A percentile compares a stretch with the other conserved stretches of the same genome.
These are phyloP conservation scores for Cuculus canorus DNA, from an alignment of 2,797 vertebrate species.

Conservation along the genomic window DNA sequence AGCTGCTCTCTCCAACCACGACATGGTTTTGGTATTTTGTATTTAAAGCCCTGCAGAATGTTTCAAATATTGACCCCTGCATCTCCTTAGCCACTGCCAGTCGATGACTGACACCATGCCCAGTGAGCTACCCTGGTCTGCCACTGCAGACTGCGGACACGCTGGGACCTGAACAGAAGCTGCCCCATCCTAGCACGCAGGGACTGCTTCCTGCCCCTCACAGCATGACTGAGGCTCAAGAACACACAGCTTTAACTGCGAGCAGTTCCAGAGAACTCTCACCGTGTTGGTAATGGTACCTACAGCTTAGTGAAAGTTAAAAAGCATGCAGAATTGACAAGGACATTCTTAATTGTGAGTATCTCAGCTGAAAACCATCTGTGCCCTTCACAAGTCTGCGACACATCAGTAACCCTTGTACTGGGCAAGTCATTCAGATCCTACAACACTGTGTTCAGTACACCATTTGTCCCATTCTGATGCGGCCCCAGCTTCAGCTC, in stretches of 20 bases:
- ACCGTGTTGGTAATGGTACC: fast-evolving
- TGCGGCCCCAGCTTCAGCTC: too few species aligned
- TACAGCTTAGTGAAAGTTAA: background rate
- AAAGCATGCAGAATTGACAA: background rate
- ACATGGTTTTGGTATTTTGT: too few species aligned
- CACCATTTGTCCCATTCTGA: background rate
- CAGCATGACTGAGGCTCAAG: background rate
- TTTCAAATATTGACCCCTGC: background rate
- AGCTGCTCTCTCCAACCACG: background rate
- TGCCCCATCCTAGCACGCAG: background rate
- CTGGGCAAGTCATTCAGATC: conserved; percentile 3
- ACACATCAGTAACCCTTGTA: too few species aligned
- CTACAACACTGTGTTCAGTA: background rate
- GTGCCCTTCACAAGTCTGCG: too few species aligned
- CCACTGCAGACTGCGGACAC: background rate
- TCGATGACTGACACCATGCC: background rate
- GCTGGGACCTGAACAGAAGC: background rate
- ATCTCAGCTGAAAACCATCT: background rate
- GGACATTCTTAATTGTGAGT: background rate
- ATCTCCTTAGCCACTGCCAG: background rate
- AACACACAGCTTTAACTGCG: background rate
- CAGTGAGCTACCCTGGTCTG: background rate
- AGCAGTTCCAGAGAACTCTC: background rate
- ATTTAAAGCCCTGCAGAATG: background rate
- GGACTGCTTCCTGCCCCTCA: background rate